Percentiles rank a stretch among this genome's conserved stretches.
Conservation (phyloP, 2,113 vertebrate species). For the Mormyrus iriodes region DNA sequence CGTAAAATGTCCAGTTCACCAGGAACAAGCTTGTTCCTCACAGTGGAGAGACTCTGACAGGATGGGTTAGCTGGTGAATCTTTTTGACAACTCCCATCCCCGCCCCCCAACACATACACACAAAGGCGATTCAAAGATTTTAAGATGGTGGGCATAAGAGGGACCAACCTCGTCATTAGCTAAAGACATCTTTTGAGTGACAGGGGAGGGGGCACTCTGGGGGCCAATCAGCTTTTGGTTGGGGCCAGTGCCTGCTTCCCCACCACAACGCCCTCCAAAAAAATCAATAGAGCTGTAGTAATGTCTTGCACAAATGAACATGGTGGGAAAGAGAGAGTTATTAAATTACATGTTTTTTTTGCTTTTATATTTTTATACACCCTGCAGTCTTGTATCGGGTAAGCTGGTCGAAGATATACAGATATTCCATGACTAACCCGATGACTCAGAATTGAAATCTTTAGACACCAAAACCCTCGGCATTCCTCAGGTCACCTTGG, state of each 20-base stretch:
- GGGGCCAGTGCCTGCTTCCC: not conserved
- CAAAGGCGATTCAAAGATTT: not conserved
- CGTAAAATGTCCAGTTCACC: not conserved
- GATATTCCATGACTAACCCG: not conserved
- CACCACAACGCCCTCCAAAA: not conserved
- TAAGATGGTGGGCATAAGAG: not conserved
- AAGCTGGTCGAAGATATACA: too few relatives aligned
- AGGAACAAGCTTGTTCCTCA: not conserved
- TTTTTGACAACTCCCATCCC: not conserved
- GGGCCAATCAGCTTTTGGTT: not conserved
- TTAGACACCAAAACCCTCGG: not conserved
- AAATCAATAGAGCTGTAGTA: not conserved
- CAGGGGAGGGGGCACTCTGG: not conserved
- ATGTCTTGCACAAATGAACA: not conserved
- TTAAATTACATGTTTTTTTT: not conserved
- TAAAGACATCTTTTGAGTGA: not conserved
- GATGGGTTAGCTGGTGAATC: not conserved
- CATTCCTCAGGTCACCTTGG: not conserved
- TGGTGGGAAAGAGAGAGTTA: not conserved
- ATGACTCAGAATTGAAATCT: not conserved
- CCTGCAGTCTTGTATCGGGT: not conserved
- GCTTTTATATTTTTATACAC: not conserved
- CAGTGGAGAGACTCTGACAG: not conserved
- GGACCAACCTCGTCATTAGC: not conserved
- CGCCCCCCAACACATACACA: not conserved